phyloP scores from a whole-genome alignment of 2,797 vertebrate species.

The Phataginus tricuspis region DNA sequence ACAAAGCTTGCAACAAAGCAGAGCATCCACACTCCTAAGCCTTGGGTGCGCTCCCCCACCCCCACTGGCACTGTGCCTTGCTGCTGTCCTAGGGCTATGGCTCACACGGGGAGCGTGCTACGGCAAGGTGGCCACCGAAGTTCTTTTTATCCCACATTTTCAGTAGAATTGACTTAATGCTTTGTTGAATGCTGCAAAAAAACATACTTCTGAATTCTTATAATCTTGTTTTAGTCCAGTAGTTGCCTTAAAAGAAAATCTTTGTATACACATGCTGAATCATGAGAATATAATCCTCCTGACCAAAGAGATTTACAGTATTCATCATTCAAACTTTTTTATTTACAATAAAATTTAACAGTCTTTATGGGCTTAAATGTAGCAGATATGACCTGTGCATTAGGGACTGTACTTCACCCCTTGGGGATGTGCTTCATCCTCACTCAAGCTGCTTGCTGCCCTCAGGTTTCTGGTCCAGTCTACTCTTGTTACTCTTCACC shows the following conservation, averaged over 20 bases:
- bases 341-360: slow-evolving; percentile 84
- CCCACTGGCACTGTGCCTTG: slow-evolving; percentile 3
- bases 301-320: slow-evolving; percentile 81
- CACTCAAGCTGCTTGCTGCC: slow-evolving; percentile 94
- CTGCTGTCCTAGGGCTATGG: slow-evolving; percentile 45
- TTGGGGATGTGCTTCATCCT: slow-evolving; percentile 68
- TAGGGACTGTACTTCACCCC: slow-evolving; percentile 53
- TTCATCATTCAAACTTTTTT: slow-evolving; percentile 83
- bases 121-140: slow-evolving; percentile 63
- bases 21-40: not conserved
- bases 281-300: slow-evolving; percentile 81
- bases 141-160: slow-evolving; percentile 70
- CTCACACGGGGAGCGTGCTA: slow-evolving; percentile 55
- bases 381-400: slow-evolving; percentile 77
- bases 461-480: slow-evolving; percentile 97
- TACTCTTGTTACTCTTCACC: slow-evolving; percentile 99
- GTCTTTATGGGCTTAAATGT: slow-evolving; percentile 81
- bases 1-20: not conserved
- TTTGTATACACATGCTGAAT: slow-evolving; percentile 81
- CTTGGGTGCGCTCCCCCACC: slow-evolving; percentile 58
- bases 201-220: slow-evolving; percentile 69
- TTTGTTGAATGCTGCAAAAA: slow-evolving; percentile 67
- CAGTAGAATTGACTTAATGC: slow-evolving; percentile 60
- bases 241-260: slow-evolving; percentile 79
- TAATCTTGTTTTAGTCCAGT: slow-evolving; percentile 78